Evolutionary conservation across 2,113 vertebrate species (phyloP), one percentile per base, ranked within the genome.

Genomic region (Corythornis madagascariensis): DNA sequence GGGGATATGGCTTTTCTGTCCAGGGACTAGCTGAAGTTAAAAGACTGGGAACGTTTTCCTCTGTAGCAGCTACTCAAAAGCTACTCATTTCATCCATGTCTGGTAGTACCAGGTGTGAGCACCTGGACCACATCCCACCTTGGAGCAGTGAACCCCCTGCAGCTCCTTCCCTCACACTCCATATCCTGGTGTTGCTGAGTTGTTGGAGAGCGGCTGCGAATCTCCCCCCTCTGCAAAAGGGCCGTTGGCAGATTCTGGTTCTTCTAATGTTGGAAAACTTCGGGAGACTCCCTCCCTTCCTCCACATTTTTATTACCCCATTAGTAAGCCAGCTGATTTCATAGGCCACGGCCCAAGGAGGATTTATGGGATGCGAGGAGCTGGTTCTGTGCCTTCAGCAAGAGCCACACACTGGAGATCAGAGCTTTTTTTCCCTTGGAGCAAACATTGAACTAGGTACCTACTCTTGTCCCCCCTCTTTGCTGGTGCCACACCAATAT

Each of bases 61-160:
- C 52, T 0, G 0, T 7, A 63, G 75, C 60, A 74, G 78, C 71
- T 53, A 25, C 1, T 2, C 31, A 7, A 3, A 38, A 38, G 38
- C 38, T 38, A 38, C 38, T 38, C 38, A 38, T 69, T 84, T 60
- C 71, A 18, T 16, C 67, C 31, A 0, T 0, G 10, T 2, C 66
- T 33, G 52, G 24, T 20, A 1, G 42, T 42, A 13, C 45, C 3
- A 29, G 22, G 28, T 16, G 38, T 26, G 43, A 76, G 48, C 16
- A 3, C 21, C 10, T 11, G 71, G 74, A 11, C 7, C 0, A 2
- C 2, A n/a, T 86, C 83, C 45, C 71, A 33, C 79, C 59, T 38
- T 5, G n/a, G 59, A 45, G 59, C 0, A 2, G 57, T 52, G 80
- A 74, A 83, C 74, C 63, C 48, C 40, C 26, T 3, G 22, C 22